Percentiles rank a stretch among this genome's conserved stretches.
phyloP scores from a whole-genome alignment of 2,113 vertebrate genomes.

The Ageneiosus marmoratus region DNA sequence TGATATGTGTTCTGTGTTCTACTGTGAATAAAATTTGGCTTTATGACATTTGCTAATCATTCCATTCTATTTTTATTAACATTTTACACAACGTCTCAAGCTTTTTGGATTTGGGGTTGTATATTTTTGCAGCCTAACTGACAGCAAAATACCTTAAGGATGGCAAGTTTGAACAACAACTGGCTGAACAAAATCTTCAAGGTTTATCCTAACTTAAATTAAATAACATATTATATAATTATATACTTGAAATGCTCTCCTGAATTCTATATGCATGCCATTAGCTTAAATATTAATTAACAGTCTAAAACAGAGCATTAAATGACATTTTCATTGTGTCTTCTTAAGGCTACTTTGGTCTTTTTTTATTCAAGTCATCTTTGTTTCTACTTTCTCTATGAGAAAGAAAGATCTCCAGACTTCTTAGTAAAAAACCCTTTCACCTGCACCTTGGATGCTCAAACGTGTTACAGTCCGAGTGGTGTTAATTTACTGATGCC shows the following conservation, averaged over 20 bases:
- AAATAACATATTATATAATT: background rate
- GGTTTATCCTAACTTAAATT: background rate
- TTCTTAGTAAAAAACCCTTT: conserved; percentile 43
- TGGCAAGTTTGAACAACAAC: background rate
- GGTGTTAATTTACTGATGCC: conserved; percentile 43
- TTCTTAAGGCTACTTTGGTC: background rate
- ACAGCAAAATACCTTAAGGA: background rate
- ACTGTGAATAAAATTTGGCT: too few relatives aligned
- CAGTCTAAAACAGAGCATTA: background rate
- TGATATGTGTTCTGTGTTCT: too few relatives aligned
- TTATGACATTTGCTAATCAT: too few relatives aligned
- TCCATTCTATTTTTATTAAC: too few relatives aligned
- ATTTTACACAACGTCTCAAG: too few relatives aligned
- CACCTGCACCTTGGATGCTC: conserved; percentile 14
- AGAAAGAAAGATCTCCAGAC: conserved; percentile 3
- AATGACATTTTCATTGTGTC: background rate
- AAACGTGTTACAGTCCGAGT: background rate
- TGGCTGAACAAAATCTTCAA: background rate
- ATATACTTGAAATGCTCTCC: background rate
- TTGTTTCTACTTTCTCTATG: background rate
- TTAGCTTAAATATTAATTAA: background rate
- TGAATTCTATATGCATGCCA: background rate
- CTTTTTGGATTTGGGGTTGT: too few relatives aligned
- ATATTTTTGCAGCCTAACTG: background rate
- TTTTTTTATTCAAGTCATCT: background rate